Evolutionary conservation across 1,140 invertebrate species (phyloP).

Genomic region (Drosophila paulistorum): DNA sequence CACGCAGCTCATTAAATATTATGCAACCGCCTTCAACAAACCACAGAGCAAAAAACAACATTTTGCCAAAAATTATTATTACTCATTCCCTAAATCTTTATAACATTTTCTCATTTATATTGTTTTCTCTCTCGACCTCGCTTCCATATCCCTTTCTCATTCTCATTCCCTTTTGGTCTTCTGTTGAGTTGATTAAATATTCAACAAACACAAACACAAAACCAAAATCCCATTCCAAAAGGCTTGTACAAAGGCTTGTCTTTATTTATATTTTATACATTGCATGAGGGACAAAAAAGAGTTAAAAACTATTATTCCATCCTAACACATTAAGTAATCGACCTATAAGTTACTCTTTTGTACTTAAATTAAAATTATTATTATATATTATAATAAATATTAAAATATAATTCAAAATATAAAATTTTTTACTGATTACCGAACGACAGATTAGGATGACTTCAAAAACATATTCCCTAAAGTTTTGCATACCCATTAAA

Average conservation of each 20-base stretch:
- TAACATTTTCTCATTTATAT: constrained; percentile 1
- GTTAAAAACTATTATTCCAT: background rate
- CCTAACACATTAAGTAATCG: too few relatives aligned
- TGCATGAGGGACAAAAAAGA: background rate
- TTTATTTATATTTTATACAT: constrained; percentile 11
- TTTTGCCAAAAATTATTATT: constrained; percentile 9
- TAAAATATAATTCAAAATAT: too few relatives aligned
- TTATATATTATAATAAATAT: too few relatives aligned
- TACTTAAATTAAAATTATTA: too few relatives aligned
- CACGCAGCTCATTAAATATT: constrained; percentile 7
- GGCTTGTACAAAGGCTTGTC: constrained; percentile 7
- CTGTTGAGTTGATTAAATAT: constrained; percentile 8
- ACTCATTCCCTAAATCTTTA: constrained; percentile 4
- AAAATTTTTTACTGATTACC: too few relatives aligned
- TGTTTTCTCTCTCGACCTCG: background rate
- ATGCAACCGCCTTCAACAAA: background rate
- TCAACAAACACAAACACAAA: constrained; percentile 12
- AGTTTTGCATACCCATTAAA: background rate
- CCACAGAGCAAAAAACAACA: background rate
- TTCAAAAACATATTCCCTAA: too few relatives aligned
- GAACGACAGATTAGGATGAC: too few relatives aligned
- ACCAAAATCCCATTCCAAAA: constrained; percentile 9
- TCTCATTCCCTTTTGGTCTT: background rate
- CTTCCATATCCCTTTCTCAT: background rate
- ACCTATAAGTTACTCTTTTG: too few relatives aligned